phyloP scores from a whole-genome alignment of 2,888 invertebrate genomes.

The Aricia artaxerxes region DNA sequence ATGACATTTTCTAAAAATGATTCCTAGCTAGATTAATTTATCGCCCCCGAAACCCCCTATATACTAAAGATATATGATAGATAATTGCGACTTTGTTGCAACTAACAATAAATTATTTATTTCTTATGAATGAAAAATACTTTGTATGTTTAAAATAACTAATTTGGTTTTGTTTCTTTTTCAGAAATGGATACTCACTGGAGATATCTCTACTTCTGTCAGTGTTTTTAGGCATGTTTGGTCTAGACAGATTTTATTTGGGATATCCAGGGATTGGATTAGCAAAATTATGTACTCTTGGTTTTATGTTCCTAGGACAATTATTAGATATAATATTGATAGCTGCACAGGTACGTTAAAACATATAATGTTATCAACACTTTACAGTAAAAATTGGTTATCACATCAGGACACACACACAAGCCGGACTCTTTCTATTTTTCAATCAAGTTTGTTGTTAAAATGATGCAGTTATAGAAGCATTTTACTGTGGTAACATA shows the following conservation, averaged over 20 bases:
- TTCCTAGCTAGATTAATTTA: too few relatives aligned
- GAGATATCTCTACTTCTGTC: conserved; percentile 95
- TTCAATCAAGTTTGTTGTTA: not conserved
- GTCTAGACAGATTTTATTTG: conserved; percentile 97
- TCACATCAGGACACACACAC: not conserved
- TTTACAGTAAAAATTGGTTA: not conserved
- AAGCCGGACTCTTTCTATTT: too few relatives aligned
- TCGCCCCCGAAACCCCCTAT: too few relatives aligned
- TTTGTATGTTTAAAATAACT: not conserved
- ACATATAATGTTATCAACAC: not conserved
- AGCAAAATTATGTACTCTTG: conserved; percentile 96
- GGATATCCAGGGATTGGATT: conserved; percentile 98
- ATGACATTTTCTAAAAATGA: too few relatives aligned
- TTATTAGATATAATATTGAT: conserved; percentile 96
- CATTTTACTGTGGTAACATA: not conserved
- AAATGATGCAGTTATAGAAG: not conserved
- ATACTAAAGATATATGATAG: too few relatives aligned
- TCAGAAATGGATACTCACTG: conserved; percentile 95
- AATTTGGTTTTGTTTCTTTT: conserved; percentile 41
- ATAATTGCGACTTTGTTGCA: too few relatives aligned
- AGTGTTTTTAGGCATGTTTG: conserved; percentile 98
- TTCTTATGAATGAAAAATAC: too few relatives aligned
- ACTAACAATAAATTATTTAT: too few relatives aligned
- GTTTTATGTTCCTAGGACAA: conserved; percentile 98
- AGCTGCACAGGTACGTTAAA: conserved; percentile 85